Conservation (phyloP, 2,113 vertebrate species). For the Campylomormyrus tamandua region DNA sequence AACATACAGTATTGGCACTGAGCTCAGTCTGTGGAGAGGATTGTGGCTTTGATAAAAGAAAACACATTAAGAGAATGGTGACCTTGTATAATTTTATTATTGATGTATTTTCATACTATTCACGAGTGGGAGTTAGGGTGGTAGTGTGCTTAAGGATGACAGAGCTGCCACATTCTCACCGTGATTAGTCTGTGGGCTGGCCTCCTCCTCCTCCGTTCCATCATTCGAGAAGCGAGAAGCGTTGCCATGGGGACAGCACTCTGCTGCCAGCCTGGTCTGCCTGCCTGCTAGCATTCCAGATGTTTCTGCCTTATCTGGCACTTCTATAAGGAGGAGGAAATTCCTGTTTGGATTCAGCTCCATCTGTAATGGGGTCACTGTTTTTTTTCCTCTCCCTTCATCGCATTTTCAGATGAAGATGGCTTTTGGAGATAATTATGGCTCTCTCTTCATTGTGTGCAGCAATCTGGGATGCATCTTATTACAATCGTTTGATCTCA, state of each 20-base stretch:
- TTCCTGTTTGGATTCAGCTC: neutral
- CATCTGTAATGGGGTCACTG: slow-evolving; percentile 6
- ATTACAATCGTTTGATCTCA: slow-evolving; percentile 31
- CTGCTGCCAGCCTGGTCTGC: slow-evolving; percentile 1
- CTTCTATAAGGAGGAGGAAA: neutral
- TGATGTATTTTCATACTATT: slow-evolving; percentile 34
- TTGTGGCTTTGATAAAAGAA: slow-evolving; percentile 31
- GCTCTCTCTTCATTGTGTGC: slow-evolving; percentile 12
- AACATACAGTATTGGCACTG: neutral
- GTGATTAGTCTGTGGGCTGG: slow-evolving; percentile 19
- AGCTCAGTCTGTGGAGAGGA: slow-evolving; percentile 19
- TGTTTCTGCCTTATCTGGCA: slow-evolving; percentile 24
- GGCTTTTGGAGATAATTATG: neutral
- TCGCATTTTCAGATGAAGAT: neutral
- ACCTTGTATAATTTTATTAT: slow-evolving; percentile 22
- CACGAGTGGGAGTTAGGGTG: neutral
- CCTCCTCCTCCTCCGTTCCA: neutral
- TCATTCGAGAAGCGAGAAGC: slow-evolving; percentile 5
- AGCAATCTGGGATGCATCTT: neutral
- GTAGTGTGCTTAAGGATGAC: slow-evolving; percentile 1
- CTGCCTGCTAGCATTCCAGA: slow-evolving; percentile 17
- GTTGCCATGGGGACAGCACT: slow-evolving; percentile 27
- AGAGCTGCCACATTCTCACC: neutral
- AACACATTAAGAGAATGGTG: slow-evolving; percentile 19
- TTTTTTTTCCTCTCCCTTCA: neutral